Percentiles rank a stretch among this genome's conserved stretches.
These are phyloP conservation scores for Apistogramma diplotaenia DNA, from an alignment of 2,113 vertebrate species.

Conservation along the genomic window DNA sequence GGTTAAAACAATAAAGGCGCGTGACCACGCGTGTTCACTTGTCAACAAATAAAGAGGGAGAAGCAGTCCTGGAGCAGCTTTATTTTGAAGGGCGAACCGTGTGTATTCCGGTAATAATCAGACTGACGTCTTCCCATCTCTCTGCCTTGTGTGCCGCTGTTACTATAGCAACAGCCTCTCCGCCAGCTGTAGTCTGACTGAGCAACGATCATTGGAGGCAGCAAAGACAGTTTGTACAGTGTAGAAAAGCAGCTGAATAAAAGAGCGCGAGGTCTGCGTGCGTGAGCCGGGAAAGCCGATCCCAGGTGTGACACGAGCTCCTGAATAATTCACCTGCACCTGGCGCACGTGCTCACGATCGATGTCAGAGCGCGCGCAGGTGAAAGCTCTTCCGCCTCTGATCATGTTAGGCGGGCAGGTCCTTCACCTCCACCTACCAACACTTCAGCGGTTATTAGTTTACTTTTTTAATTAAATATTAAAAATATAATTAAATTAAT, in stretches of 20 bases:
- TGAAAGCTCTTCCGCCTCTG: too few relatives aligned
- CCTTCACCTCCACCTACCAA: too few relatives aligned
- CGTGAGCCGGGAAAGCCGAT: not conserved
- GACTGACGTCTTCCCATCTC: not conserved
- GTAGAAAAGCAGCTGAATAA: not conserved
- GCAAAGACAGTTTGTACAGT: not conserved
- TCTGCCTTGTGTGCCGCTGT: conserved; percentile 43
- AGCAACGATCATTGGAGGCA: not conserved
- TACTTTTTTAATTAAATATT: too few relatives aligned
- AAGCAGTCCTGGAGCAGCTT: too few relatives aligned
- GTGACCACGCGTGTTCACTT: too few relatives aligned
- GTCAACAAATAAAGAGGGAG: too few relatives aligned
- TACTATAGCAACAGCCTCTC: conserved; percentile 70
- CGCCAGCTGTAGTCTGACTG: not conserved
- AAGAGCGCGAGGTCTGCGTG: not conserved
- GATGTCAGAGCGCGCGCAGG: not conserved
- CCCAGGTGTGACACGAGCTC: not conserved
- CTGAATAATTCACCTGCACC: conserved; percentile 30
- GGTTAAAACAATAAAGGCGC: too few relatives aligned
- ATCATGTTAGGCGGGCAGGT: too few relatives aligned
- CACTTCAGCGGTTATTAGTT: too few relatives aligned
- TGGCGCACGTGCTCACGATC: conserved; percentile 16
- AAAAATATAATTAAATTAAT: too few relatives aligned
- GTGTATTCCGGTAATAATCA: not conserved
- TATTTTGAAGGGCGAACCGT: not conserved